phyloP scores from a whole-genome alignment of 1,140 invertebrate species.

The Hypothenemus hampei region DNA sequence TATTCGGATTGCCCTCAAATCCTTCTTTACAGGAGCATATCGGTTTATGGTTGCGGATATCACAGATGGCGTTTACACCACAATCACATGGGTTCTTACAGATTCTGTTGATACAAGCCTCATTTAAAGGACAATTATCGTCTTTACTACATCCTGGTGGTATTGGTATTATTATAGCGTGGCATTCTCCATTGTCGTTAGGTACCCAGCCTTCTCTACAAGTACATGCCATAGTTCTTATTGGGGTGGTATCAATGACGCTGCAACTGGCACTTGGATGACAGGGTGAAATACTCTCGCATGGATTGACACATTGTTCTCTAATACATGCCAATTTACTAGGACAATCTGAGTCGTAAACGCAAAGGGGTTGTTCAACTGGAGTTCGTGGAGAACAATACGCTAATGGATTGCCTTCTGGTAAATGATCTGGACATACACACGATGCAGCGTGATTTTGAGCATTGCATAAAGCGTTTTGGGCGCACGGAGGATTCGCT shows the following conservation, averaged over 20 bases:
- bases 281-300: slow-evolving; percentile 67
- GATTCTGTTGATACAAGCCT: slow-evolving; percentile 78
- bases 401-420: slow-evolving; percentile 70
- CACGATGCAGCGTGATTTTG: slow-evolving; percentile 71
- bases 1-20: slow-evolving; percentile 80
- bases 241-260: slow-evolving; percentile 74
- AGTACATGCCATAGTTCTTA: slow-evolving; percentile 78
- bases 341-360: slow-evolving; percentile 71
- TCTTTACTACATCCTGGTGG: slow-evolving; percentile 71
- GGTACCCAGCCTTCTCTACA: slow-evolving; percentile 79
- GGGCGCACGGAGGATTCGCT: slow-evolving; percentile 63
- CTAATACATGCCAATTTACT: slow-evolving; percentile 74
- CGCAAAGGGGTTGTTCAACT: slow-evolving; percentile 64
- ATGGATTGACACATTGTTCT: slow-evolving; percentile 74
- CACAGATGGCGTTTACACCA: slow-evolving; percentile 77
- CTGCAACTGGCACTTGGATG: slow-evolving; percentile 65
- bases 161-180: slow-evolving; percentile 60
- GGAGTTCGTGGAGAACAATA: slow-evolving; percentile 60
- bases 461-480: slow-evolving; percentile 72
- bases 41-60: slow-evolving; percentile 75
- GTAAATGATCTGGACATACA: slow-evolving; percentile 67
- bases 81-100: slow-evolving; percentile 85
- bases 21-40: slow-evolving; percentile 79
- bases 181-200: slow-evolving; percentile 69
- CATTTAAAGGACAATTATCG: slow-evolving; percentile 67